These are phyloP conservation scores for Lumbricus terrestris DNA, from an alignment of 2,888 invertebrate genomes.

Conservation along the genomic window DNA sequence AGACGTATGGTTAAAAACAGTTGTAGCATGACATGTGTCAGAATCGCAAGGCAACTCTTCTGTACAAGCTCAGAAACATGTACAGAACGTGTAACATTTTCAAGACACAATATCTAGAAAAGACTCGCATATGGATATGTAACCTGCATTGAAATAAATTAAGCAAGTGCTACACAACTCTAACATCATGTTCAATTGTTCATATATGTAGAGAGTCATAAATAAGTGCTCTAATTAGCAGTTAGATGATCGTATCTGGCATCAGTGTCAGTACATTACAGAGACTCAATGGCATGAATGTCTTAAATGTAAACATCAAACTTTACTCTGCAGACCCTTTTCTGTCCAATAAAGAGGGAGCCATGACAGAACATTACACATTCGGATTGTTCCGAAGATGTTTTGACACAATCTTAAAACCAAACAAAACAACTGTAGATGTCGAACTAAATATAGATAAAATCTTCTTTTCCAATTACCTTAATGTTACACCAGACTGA, in stretches of 20 bases:
- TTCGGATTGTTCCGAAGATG: not conserved
- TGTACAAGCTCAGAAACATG: not conserved
- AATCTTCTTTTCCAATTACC: not conserved
- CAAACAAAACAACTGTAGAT: not conserved
- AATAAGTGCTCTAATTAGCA: not conserved
- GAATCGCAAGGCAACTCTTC: not conserved
- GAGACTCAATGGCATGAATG: not conserved
- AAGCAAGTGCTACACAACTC: not conserved
- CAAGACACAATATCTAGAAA: not conserved
- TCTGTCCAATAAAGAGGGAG: not conserved
- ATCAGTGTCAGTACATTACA: not conserved
- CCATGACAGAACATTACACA: not conserved
- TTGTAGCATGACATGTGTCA: not conserved
- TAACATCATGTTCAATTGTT: not conserved
- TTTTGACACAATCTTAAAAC: not conserved
- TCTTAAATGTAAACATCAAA: not conserved
- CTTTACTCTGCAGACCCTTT: not conserved
- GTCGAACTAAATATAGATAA: not conserved
- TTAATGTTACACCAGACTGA: not conserved
- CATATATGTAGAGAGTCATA: too few species aligned
- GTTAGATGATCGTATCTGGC: not conserved
- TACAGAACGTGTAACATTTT: not conserved
- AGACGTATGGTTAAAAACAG: not conserved
- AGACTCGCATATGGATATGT: not conserved
- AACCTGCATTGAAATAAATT: not conserved